phyloP scores from a whole-genome alignment of 2,888 invertebrate genomes.

The Limnephilus auricula region DNA sequence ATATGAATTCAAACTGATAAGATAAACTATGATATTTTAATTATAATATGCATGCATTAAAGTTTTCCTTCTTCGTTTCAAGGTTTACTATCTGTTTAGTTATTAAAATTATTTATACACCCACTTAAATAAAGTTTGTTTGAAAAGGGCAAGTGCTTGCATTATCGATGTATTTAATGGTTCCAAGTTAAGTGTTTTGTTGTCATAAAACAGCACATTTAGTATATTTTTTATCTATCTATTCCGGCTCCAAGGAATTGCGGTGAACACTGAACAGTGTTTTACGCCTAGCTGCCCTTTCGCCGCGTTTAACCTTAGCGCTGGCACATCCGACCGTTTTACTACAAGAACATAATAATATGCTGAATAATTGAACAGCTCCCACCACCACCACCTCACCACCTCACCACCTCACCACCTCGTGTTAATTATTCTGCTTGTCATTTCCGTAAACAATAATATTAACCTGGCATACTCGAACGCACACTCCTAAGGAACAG shows the following conservation, averaged over 20 bases:
- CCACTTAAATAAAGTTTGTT: not conserved
- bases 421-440: slow-evolving; percentile 18
- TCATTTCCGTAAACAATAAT: slow-evolving; percentile 30
- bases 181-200: not conserved
- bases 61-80: not conserved
- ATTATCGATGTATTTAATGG: not conserved
- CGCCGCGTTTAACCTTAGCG: not conserved
- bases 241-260: not conserved
- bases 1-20: no score
- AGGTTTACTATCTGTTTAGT: not conserved
- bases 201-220: not conserved
- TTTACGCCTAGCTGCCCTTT: not conserved
- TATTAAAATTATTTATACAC: not conserved
- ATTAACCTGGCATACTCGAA: not conserved
- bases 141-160: not conserved
- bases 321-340: not conserved
- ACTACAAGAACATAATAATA: not conserved
- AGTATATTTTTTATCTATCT: not conserved
- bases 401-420: not conserved
- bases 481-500: not conserved
- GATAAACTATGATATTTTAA: not conserved
- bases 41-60: not conserved
- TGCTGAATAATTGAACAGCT: not conserved
- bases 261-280: not conserved
- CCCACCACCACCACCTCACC: not conserved